Percentiles rank a stretch among this genome's conserved stretches.
phyloP scores from a whole-genome alignment of 2,113 vertebrate genomes.

The Thymallus thymallus region DNA sequence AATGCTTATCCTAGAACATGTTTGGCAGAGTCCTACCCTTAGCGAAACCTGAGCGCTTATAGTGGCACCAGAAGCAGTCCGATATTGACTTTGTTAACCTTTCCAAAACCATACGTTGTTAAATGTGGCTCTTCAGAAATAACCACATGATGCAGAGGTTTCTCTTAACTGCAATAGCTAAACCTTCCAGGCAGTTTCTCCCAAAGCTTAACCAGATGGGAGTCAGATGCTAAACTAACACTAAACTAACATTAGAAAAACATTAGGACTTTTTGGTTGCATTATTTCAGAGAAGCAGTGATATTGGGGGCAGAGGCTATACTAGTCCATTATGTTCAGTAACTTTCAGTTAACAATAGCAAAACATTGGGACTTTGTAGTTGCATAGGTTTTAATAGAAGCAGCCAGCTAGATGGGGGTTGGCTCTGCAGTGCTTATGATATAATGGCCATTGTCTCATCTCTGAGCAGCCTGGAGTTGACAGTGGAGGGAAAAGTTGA shows the following conservation, averaged over 20 bases:
- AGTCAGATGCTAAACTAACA: not conserved
- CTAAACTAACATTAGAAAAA: not conserved
- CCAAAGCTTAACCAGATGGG: not conserved
- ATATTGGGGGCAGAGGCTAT: not conserved
- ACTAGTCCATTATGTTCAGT: constrained; percentile 6
- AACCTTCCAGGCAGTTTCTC: not conserved
- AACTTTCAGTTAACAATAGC: constrained; percentile 56
- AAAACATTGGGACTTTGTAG: constrained; percentile 51
- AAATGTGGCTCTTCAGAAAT: not conserved
- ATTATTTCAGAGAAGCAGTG: not conserved
- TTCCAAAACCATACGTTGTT: too few relatives aligned
- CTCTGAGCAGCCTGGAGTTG: constrained; percentile 61
- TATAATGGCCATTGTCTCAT: constrained; percentile 76
- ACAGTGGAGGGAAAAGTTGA: constrained; percentile 64
- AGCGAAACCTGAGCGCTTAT: not conserved
- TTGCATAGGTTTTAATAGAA: constrained; percentile 41
- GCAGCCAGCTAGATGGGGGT: constrained; percentile 61
- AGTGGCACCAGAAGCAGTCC: not conserved
- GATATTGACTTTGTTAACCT: too few relatives aligned
- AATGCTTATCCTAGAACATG: not conserved
- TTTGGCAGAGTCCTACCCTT: not conserved
- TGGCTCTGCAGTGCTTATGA: constrained; percentile 62
- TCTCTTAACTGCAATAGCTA: not conserved
- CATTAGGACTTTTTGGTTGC: not conserved
- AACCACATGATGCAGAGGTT: not conserved